Percentiles rank a stretch among this genome's conserved stretches.
Evolutionary conservation across 1,140 invertebrate species (phyloP).

Genomic region (Lycorma delicatula): DNA sequence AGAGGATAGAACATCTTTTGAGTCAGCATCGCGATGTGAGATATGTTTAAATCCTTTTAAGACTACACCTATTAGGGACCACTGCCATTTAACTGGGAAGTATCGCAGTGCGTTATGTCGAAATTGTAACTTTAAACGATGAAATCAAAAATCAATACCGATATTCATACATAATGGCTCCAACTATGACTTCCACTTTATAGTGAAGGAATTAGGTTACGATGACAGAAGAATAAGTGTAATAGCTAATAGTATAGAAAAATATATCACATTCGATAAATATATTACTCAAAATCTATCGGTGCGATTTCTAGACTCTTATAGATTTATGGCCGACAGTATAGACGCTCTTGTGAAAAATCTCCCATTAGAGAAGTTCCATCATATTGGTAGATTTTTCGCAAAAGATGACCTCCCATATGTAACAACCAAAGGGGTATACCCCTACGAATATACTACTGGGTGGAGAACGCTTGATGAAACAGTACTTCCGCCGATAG

Average conservation of each 20-base stretch:
- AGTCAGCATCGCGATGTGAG: background rate
- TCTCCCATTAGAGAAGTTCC: conserved; percentile 4
- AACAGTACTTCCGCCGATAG: conserved; percentile 30
- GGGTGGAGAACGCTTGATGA: conserved; percentile 32
- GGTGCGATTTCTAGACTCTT: conserved; percentile 13
- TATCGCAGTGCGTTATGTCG: conserved; percentile 2
- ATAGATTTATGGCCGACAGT: conserved; percentile 5
- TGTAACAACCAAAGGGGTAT: conserved; percentile 29
- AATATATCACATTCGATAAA: conserved; percentile 13
- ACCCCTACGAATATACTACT: conserved; percentile 33
- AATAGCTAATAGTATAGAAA: conserved; percentile 12
- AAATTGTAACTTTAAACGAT: conserved; percentile 10
- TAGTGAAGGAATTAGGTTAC: conserved; percentile 10
- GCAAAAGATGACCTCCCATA: conserved; percentile 18
- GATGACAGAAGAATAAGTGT: conserved; percentile 6
- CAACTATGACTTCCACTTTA: conserved; percentile 14
- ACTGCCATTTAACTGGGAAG: conserved; percentile 7
- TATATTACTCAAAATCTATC: conserved; percentile 1
- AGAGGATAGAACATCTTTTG: conserved; percentile 1
- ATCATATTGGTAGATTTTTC: conserved; percentile 9
- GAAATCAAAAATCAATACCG: conserved; percentile 1
- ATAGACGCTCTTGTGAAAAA: conserved; percentile 5
- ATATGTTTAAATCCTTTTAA: conserved; percentile 5
- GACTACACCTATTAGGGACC: background rate
- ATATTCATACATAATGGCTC: conserved; percentile 9